These are phyloP conservation scores for Onychostruthus taczanowskii DNA, from an alignment of 2,113 vertebrate genomes.

Conservation along the genomic window DNA sequence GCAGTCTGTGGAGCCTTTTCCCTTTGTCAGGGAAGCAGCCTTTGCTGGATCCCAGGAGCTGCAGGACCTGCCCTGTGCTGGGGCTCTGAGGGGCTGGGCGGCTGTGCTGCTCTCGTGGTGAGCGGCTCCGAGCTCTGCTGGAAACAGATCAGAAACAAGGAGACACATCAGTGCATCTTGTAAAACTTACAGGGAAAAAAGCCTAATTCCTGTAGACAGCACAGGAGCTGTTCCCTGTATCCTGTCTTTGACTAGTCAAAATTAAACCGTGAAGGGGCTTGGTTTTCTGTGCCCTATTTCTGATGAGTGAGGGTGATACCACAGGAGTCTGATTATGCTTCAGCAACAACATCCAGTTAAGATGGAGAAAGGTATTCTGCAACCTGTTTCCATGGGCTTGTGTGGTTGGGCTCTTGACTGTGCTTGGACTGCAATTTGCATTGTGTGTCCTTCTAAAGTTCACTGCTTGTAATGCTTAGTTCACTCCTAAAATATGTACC, in stretches of 20 bases:
- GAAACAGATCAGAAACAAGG: background rate
- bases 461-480: background rate
- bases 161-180: background rate
- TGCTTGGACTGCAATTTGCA: background rate
- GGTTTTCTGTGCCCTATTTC: background rate
- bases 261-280: background rate
- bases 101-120: background rate
- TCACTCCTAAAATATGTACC: background rate
- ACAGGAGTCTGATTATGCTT: background rate
- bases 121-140: background rate
- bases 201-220: background rate
- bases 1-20: background rate
- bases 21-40: background rate
- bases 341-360: background rate
- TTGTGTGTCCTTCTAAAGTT: background rate
- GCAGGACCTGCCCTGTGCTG: rapidly evolving
- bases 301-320: background rate
- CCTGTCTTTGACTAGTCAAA: background rate
- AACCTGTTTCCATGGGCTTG: background rate
- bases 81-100: rapidly evolving
- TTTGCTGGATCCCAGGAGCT: background rate
- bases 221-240: background rate
- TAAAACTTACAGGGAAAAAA: background rate
- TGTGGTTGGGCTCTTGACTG: background rate
- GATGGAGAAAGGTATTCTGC: background rate